Conservation (phyloP, 2,113 vertebrate species). For the Lycocorax pyrrhopterus region DNA sequence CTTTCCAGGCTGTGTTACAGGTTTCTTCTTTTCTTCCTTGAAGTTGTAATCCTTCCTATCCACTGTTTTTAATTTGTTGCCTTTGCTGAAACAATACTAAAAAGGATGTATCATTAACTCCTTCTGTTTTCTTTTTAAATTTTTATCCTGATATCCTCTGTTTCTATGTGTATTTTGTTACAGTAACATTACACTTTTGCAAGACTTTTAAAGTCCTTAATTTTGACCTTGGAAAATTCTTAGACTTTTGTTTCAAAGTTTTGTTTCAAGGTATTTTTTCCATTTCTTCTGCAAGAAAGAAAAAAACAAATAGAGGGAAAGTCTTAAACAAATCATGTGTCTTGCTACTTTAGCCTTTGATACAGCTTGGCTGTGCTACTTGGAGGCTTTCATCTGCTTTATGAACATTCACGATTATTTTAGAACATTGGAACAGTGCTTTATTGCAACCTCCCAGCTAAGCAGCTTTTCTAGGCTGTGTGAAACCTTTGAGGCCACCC, state of each 20-base stretch:
- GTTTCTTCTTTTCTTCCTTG: not conserved
- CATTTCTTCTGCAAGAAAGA: not conserved
- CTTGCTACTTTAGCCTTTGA: not conserved
- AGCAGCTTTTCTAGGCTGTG: slow-evolving; percentile 3
- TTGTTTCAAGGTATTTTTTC: not conserved
- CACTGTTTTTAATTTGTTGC: not conserved
- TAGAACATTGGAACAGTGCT: not conserved
- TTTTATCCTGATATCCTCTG: not conserved
- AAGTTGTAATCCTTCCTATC: not conserved
- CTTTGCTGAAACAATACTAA: not conserved
- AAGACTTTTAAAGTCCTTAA: not conserved
- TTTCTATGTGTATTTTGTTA: not conserved
- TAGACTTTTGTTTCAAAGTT: not conserved
- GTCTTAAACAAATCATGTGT: not conserved
- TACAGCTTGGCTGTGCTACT: not conserved
- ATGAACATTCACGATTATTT: not conserved
- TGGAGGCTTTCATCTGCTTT: not conserved
- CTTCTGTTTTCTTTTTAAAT: not conserved
- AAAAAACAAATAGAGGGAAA: not conserved
- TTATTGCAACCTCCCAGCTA: not conserved
- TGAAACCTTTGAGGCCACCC: not conserved
- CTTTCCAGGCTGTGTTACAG: not conserved
- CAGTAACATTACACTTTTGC: not conserved
- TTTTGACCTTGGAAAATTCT: not conserved
- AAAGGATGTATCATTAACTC: not conserved